Conservation (phyloP, 1,140 invertebrate species). For the Conus betulinus region DNA sequence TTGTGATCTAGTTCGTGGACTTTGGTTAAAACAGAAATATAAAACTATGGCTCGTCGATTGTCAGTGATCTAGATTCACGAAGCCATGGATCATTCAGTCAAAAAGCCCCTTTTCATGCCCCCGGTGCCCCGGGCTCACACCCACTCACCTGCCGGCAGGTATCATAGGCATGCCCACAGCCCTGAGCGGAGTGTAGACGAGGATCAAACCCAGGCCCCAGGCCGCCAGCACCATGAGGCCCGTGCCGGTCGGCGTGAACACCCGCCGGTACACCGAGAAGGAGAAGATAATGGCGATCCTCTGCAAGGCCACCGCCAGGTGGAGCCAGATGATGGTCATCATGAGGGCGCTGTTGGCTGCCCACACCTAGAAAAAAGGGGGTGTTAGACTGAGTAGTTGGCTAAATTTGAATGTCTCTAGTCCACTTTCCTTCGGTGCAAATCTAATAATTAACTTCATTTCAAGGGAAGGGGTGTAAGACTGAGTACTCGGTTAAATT, state of each 20-base stretch:
- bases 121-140: neutral
- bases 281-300: constrained; percentile 12
- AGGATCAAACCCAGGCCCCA: constrained; percentile 14
- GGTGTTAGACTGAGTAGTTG: neutral
- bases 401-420: too few relatives aligned
- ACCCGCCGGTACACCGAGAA: constrained; percentile 16
- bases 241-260: constrained; percentile 6
- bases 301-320: constrained; percentile 17
- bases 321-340: constrained; percentile 21
- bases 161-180: neutral
- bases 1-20: too few relatives aligned
- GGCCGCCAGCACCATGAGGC: neutral
- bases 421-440: too few relatives aligned
- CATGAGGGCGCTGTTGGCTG: constrained; percentile 18
- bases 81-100: too few relatives aligned
- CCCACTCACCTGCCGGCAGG: constrained; percentile 13
- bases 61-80: too few relatives aligned
- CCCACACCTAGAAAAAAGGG: constrained; percentile 12
- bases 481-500: too few relatives aligned
- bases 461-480: too few relatives aligned
- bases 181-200: constrained; percentile 21
- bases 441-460: too few relatives aligned
- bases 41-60: too few relatives aligned
- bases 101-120: too few relatives aligned
- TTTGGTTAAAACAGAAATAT: too few relatives aligned